phyloP scores from a whole-genome alignment of 2,797 vertebrate genomes.

The Gymnocypris eckloni region DNA sequence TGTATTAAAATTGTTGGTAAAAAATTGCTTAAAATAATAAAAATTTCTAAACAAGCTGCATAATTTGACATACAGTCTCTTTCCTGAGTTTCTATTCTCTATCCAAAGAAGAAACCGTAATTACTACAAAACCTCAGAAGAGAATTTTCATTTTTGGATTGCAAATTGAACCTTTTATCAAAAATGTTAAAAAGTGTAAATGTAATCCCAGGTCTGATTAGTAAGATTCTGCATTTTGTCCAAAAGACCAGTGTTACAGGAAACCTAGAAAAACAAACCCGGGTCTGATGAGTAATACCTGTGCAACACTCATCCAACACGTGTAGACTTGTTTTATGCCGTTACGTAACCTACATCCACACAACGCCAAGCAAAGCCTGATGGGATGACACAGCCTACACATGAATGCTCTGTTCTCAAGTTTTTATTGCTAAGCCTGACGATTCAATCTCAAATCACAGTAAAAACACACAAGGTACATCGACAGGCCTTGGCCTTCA shows the following conservation, averaged over 20 bases:
- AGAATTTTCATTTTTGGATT: neutral
- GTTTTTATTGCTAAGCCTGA: conserved; percentile 9
- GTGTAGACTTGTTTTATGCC: neutral
- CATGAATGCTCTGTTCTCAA: neutral
- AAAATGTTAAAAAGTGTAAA: neutral
- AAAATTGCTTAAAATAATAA: neutral
- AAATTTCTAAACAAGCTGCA: neutral
- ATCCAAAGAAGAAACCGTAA: neutral
- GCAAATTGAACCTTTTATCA: conserved; percentile 1
- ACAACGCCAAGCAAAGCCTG: neutral
- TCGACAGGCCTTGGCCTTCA: neutral
- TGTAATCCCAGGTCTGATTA: neutral
- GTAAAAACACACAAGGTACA: conserved; percentile 1
- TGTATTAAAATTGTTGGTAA: neutral
- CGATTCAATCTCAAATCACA: neutral
- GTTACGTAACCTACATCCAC: conserved; percentile 32
- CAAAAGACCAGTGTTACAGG: neutral
- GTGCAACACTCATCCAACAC: neutral
- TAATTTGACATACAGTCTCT: neutral
- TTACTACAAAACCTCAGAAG: neutral
- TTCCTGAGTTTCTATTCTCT: neutral
- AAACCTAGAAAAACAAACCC: conserved; percentile 12
- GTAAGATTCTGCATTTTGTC: neutral
- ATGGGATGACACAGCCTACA: conserved; percentile 18
- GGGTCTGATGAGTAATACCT: conserved; percentile 1